Evolutionary conservation across 2,113 vertebrate genomes (phyloP).

Genomic region (Perca fluviatilis): DNA sequence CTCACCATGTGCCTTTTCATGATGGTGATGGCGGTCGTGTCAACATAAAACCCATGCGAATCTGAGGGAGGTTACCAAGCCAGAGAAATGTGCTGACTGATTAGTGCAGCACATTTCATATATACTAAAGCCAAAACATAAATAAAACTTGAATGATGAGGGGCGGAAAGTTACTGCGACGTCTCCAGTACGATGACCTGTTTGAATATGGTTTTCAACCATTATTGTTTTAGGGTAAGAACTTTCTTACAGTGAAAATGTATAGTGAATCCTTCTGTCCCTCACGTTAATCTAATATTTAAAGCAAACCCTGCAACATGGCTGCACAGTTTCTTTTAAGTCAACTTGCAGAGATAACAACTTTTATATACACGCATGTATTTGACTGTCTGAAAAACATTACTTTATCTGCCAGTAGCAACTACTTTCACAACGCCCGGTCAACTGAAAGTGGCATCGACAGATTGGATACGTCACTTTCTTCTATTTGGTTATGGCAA

Average conservation of each 20-base stretch:
- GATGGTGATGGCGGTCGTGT: constrained; percentile 49
- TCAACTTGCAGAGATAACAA: background rate
- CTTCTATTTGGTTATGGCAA: background rate
- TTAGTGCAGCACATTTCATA: constrained; percentile 49
- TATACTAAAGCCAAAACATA: constrained; percentile 50
- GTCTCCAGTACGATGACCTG: constrained; percentile 12
- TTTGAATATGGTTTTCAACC: constrained; percentile 34
- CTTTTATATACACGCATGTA: background rate
- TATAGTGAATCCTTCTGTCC: constrained; percentile 8
- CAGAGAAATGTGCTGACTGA: constrained; percentile 61
- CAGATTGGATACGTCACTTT: background rate
- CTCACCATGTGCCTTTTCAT: constrained; percentile 54
- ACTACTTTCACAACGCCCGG: background rate
- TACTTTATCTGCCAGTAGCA: background rate
- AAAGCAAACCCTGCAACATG: background rate
- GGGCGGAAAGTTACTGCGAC: constrained; percentile 39
- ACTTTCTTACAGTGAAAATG: constrained; percentile 11
- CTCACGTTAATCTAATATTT: background rate
- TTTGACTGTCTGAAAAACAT: background rate
- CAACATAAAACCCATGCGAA: constrained; percentile 47
- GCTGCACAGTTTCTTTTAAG: background rate
- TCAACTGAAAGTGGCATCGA: background rate
- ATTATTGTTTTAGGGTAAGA: constrained; percentile 41
- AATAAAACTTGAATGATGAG: constrained; percentile 46
- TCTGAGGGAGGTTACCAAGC: constrained; percentile 40